Percentiles rank a stretch among this genome's conserved stretches.
These are phyloP conservation scores for Saccostrea echinata DNA, from an alignment of 1,140 invertebrate species.

Conservation along the genomic window DNA sequence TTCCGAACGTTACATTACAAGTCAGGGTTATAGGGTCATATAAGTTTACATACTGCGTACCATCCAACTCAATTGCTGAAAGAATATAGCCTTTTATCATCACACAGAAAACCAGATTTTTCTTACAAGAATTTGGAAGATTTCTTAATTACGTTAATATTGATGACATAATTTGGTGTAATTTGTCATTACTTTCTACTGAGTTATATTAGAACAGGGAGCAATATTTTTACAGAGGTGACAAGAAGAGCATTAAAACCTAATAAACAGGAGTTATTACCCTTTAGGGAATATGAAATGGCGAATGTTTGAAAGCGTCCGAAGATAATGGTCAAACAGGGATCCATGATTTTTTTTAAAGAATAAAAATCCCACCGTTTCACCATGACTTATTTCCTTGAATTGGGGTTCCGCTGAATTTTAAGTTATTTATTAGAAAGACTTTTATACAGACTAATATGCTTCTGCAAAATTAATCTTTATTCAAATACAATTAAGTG, in stretches of 20 bases:
- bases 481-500: no score
- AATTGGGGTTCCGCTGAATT: no score
- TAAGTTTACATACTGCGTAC: conserved; percentile 50
- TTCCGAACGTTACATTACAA: conserved; percentile 49
- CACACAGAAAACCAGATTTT: neutral
- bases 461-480: no score
- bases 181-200: neutral
- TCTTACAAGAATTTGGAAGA: no score
- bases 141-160: no score
- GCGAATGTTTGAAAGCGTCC: no score
- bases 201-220: neutral
- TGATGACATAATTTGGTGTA: neutral
- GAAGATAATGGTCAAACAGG: no score
- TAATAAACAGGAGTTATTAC: neutral
- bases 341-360: no score
- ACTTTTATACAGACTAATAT: no score
- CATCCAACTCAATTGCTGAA: conserved; percentile 46
- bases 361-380: no score
- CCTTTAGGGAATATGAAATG: neutral
- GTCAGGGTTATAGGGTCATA: conserved; percentile 48
- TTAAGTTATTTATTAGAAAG: no score
- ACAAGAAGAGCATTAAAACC: neutral
- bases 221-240: neutral
- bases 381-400: no score
- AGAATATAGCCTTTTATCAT: neutral